These are phyloP conservation scores for Cosmorhoe ocellata DNA, from an alignment of 2,888 invertebrate species.

Conservation along the genomic window DNA sequence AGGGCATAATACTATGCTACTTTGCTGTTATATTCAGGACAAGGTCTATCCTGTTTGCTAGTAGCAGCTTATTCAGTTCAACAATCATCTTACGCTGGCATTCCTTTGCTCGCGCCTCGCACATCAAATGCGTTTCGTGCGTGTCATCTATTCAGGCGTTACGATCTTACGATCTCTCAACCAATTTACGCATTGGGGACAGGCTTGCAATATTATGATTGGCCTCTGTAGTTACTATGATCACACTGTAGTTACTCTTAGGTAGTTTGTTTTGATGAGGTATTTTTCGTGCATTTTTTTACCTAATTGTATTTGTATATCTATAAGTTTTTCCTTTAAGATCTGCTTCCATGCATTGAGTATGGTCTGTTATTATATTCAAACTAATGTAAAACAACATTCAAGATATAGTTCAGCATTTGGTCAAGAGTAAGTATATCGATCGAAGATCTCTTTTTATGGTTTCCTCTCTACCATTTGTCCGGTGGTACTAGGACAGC, in stretches of 20 bases:
- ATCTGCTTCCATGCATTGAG: too few relatives aligned
- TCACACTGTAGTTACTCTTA: too few relatives aligned
- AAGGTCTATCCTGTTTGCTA: slow-evolving; percentile 12
- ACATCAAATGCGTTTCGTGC: slow-evolving; percentile 6
- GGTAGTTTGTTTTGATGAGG: too few relatives aligned
- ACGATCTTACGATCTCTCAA: slow-evolving; percentile 3
- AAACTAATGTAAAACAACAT: too few relatives aligned
- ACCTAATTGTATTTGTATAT: too few relatives aligned
- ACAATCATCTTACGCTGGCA: slow-evolving; percentile 10
- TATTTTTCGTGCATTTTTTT: too few relatives aligned
- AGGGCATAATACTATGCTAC: background rate
- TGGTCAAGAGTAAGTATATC: background rate
- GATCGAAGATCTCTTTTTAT: background rate
- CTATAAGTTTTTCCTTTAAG: too few relatives aligned
- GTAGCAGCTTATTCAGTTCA: slow-evolving; percentile 3
- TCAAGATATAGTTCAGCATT: background rate
- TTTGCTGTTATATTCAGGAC: slow-evolving; percentile 4
- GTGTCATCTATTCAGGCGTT: slow-evolving; percentile 6
- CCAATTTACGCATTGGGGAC: slow-evolving; percentile 3
- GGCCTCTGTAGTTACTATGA: background rate
- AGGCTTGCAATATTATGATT: background rate
- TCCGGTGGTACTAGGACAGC: slow-evolving; percentile 16
- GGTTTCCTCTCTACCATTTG: slow-evolving; percentile 10
- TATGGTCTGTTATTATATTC: too few relatives aligned
- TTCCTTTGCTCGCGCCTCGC: slow-evolving; percentile 10